Evolutionary conservation across 2,113 vertebrate genomes (phyloP), one percentile per base, ranked within the genome.

Genomic region (Stictonetta naevosa): DNA sequence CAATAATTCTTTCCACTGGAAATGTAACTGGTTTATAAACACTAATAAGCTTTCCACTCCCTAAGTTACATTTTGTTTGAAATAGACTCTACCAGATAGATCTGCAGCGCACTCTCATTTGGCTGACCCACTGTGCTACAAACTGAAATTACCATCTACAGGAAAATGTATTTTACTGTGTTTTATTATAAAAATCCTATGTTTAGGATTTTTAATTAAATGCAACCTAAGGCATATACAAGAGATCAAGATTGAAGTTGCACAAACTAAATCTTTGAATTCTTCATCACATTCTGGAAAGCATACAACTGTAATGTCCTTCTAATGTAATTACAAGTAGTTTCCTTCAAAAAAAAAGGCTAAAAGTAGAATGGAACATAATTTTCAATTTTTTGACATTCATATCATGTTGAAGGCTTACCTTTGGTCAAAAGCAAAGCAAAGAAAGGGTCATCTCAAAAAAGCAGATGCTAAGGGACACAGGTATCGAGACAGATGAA

Each of bases 101-200:
- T 55, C 79, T 68, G 85, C 83, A 59, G 42, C 0, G 0, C 0
- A 2, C 7, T 67, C 42, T 75, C 3, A 0, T 46, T n/a, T 67
- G 79, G 13, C 63, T 74, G 52, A 40, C 69, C 56, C 26, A 11
- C 29, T 21, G 62, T 42, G 53, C 88, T 85, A 50, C 67, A 62
- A 63, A 67, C 83, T n/a, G 76, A 40, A 86, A 90, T 63, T 6
- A 67, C 2, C 13, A 38, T 25, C 80, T 21, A 50, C 38, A 91
- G 77, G 34, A 62, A 92, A 95, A 82, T 0, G 19, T 36, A 22
- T 2, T 83, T 75, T 74, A 33, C 53, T 0, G 17, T n/a, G 25
- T 2, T 83, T 75, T 74, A 33, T 53, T 20, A 53, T 34, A 62
- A 34, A 40, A 83, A 71, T 12, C 34, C 68, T 36, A 48, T 22